phyloP scores from a whole-genome alignment of 30 jellyfish, hydroid and myxozoan species.

The Turritopsis rubra region DNA sequence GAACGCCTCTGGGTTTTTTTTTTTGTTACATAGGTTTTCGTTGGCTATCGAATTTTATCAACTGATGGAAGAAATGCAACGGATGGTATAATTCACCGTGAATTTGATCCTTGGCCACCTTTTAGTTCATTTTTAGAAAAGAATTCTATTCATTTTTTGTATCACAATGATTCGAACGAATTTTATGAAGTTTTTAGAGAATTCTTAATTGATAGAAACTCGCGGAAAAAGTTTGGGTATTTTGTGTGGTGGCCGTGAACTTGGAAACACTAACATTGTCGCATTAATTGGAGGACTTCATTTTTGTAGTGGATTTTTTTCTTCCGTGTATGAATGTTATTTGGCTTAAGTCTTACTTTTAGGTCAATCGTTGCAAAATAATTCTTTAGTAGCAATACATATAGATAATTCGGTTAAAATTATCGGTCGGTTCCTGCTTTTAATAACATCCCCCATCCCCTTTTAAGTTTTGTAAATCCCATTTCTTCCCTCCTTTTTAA shows the following conservation, averaged over 20 bases:
- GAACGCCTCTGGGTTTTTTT: background rate
- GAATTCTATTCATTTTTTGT: background rate
- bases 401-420: too few species aligned
- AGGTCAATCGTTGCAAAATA: too few species aligned
- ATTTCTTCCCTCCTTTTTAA: background rate
- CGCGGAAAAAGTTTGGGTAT: background rate
- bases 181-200: background rate
- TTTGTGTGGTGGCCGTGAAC: background rate
- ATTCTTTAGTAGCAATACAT: too few species aligned
- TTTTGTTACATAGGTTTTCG: slow-evolving; percentile 63
- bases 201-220: background rate
- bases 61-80: background rate
- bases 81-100: background rate
- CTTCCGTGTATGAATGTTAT: too few species aligned
- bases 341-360: too few species aligned
- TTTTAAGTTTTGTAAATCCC: too few species aligned
- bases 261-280: too few species aligned
- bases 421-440: too few species aligned
- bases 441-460: too few species aligned
- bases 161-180: background rate
- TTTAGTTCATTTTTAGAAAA: background rate
- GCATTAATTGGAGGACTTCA: too few species aligned
- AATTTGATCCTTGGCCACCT: background rate
- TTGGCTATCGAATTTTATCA: slow-evolving; percentile 82
- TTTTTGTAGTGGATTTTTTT: too few species aligned